These are phyloP conservation scores for Micrasema minimum DNA, from an alignment of 1,140 invertebrate genomes.

Conservation along the genomic window DNA sequence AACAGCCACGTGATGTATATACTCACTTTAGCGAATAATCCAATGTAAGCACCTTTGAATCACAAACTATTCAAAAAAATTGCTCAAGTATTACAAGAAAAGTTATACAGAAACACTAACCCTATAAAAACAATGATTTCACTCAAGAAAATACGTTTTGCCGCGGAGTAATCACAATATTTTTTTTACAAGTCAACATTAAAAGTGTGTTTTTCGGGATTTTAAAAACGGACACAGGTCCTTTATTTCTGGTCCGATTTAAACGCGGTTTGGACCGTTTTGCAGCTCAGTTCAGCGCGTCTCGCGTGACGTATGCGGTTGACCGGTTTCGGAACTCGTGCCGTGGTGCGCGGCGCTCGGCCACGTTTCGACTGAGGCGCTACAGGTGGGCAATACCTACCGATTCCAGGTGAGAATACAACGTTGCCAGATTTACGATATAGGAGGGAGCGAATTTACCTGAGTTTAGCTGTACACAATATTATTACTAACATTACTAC, in stretches of 20 bases:
- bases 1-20: too few relatives aligned
- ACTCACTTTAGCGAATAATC: too few relatives aligned
- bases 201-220: background rate
- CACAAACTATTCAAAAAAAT: too few relatives aligned
- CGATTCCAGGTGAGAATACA: constrained; percentile 16
- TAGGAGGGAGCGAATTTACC: constrained; percentile 16
- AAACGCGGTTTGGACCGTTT: constrained; percentile 10
- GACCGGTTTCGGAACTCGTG: background rate
- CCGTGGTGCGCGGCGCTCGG: constrained; percentile 32
- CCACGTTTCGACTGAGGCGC: constrained; percentile 25
- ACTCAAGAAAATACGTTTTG: too few relatives aligned
- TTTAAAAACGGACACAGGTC: constrained; percentile 1
- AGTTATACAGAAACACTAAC: too few relatives aligned
- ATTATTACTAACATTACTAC: too few relatives aligned
- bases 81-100: too few relatives aligned
- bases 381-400: constrained; percentile 3
- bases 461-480: too few relatives aligned
- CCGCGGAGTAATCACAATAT: too few relatives aligned
- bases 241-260: constrained; percentile 1
- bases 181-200: too few relatives aligned
- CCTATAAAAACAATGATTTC: too few relatives aligned
- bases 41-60: too few relatives aligned
- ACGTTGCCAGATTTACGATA: constrained; percentile 12
- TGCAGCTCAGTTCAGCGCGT: background rate
- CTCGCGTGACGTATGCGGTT: constrained; percentile 1